Percentiles rank a stretch among this genome's conserved stretches.
These are phyloP conservation scores for Choristoneura fumiferana DNA, from an alignment of 1,140 invertebrate species.

Conservation along the genomic window DNA sequence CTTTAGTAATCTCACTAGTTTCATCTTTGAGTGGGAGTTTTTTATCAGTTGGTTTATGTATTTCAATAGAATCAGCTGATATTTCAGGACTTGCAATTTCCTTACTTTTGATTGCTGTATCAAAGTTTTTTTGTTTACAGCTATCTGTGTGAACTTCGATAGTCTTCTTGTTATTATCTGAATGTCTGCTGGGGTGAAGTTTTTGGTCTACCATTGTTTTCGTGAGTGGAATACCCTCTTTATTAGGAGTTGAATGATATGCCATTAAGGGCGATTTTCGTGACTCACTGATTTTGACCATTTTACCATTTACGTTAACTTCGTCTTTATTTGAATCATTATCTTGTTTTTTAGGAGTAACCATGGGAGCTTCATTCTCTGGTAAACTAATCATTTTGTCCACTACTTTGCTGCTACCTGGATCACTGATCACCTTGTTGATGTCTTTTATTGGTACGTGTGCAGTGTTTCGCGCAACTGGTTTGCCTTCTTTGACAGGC, in stretches of 20 bases:
- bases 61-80: not conserved
- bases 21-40: not conserved
- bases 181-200: constrained; percentile 62
- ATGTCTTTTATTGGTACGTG: constrained; percentile 54
- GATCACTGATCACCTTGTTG: constrained; percentile 49
- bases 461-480: constrained; percentile 36
- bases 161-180: constrained; percentile 68
- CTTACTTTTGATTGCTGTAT: constrained; percentile 25
- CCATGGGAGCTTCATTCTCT: constrained; percentile 28
- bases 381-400: constrained; percentile 40
- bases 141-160: constrained; percentile 69
- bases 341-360: constrained; percentile 23
- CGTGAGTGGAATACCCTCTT: constrained; percentile 66
- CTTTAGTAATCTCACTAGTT: not conserved
- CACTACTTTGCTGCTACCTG: constrained; percentile 41
- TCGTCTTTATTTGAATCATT: constrained; percentile 30
- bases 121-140: constrained; percentile 46
- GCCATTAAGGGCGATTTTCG: constrained; percentile 67
- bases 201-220: constrained; percentile 71
- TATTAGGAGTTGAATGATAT: constrained; percentile 68
- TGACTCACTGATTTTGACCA: constrained; percentile 64
- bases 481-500: constrained; percentile 52
- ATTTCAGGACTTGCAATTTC: not conserved
- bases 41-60: not conserved
- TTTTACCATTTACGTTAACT: constrained; percentile 60